Base-by-base conservation (phyloP, 2,113 vertebrate genomes). In the Vulpes ferrilata region DNA sequence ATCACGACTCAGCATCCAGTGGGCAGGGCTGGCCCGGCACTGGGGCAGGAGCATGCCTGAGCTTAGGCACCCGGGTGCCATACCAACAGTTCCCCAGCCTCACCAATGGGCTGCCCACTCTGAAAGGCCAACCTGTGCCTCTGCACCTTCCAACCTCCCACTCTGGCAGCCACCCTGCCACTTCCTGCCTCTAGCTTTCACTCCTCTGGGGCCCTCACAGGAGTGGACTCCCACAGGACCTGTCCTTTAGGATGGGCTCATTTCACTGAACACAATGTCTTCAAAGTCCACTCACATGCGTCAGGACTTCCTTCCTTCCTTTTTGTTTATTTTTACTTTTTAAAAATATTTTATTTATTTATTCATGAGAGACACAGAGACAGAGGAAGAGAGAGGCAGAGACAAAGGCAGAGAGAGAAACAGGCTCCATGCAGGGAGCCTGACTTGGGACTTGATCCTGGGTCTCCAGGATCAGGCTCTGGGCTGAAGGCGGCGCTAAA, bases 1-100 rank as follows among this genome's bases (percentile, higher is more conserved):
- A 3, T 16, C 0, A 32, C 0, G 1, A 6, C 59, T 16, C 55
- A 27, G 30, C 53, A 38, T 7, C n/a, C 1, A 1, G 11, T 0
- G 12, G 11, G 35, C 3, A 8, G 64, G 64, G 79, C n/a, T 53
- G 15, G 9, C 27, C 62, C 0, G 11, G 3, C 10, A 23, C 32
- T 25, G 22, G 32, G 38, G 62, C 3, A 5, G 38, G 16, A n/a
- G 48, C 8, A 9, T 23, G 17, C 11, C 17, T 7, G 5, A 32
- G 17, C 15, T 0, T 1, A 4, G 53, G 17, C 88, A 51, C 51
- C 32, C 22, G 73, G 35, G 22, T 32, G 16, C 83, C 23, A 2
- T 11, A 32, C 38, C 30, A 30, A 74, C 1, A 23, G n/a, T 13
- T 20, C 23, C 35, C 19, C 13, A 1, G n/a, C 55, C 48, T 64